Evolutionary conservation across 2,113 vertebrate genomes (phyloP), one percentile per base, ranked within the genome.

Genomic region (Delphinapterus leucas): DNA sequence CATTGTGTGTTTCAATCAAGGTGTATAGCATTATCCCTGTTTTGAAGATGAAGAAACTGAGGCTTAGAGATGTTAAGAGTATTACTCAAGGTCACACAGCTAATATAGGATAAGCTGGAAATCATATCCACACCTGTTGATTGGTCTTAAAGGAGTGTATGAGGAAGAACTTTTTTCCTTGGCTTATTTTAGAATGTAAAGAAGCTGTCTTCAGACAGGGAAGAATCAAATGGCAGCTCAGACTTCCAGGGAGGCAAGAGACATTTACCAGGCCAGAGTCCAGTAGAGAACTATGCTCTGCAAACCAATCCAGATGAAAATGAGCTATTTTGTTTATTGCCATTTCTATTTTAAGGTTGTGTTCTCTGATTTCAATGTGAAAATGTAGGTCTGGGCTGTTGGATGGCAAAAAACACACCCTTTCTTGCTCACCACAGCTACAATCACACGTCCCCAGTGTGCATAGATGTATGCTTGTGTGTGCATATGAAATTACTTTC

Each of bases 301-400:
- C 25, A 95, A 97, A 90, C n/a, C 44, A 85, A 67, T 63, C n/a
- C 47, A 13, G 88, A 80, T 71, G 28, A 71, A 90, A 94, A 79
- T 38, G 26, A 96, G 41, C 63, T 93, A 76, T 92, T 92, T 83
- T 96, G 53, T 49, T 95, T 91, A 85, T 65, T 94, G 53, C 11
- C 3, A 65, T 96, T 96, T 94, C 71, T 92, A 80, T 96, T 95
- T 90, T 89, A 71, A 96, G 63, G 7, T 63, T 90, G 10, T 83
- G 33, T 92, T 94, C 63, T 92, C 80, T 96, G 60, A 88, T 86
- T 79, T 97, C 53, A 94, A 1, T 85, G 82, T 68, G 70, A 93
- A 97, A 96, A 73, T 85, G 38, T 26, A 85, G 38, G 26, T 89
- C 81, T 74, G 31, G 18, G 49, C 68, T 96, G 80, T 25, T 92